Base-by-base conservation (phyloP, 1,140 invertebrate genomes). In the Bicyclus anynana region DNA sequence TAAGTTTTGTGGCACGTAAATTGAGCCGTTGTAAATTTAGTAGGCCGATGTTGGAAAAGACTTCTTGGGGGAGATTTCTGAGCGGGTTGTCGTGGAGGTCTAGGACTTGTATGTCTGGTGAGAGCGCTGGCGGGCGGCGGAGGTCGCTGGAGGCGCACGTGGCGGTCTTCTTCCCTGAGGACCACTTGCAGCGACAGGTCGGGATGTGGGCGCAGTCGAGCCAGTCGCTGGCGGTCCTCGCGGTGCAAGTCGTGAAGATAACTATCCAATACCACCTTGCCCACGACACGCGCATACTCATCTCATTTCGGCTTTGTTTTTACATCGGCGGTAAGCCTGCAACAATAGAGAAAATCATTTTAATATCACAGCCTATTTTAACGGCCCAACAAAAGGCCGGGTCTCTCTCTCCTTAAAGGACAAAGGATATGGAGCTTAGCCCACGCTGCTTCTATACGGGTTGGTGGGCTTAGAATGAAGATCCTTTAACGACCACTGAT, bases 101-200 rank as follows among this genome's bases (percentile, higher is more conserved):
- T 38, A 97, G 89, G 14, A 97, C 95, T 88, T 97, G 96, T 69
- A 97, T 94, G 59, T 96, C 95, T 0, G 94, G 91, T 72, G 95
- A 94, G 58, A 97, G 90, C 12, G 90, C 91, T 14, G 95, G 95
- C 18, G 96, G 90, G 53, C 92, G 91, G 64, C 94, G 93, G 50
- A 96, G 91, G 49, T 94, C 93, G 18, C 94, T 92, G 54, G 94
- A 92, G 52, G 92, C 92, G 85, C 96, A 97, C 20, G 95, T 89
- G 21, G 95, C 96, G 1, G 95, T 95, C 72, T 96, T 96, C 84
- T 97, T 97, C 20, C 95, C 95, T 12, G 93, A 94, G 12, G 94
- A 94, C 96, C 96, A 97, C 87, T 95, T 96, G 90, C 96, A 97
- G 60, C 92, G 91, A 79, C 96, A 97, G 52, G 94, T 93, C 10